A percentile compares a stretch with the other conserved stretches of the same genome.
Evolutionary conservation across 2,113 vertebrate genomes (phyloP).

Genomic region (Egretta garzetta): DNA sequence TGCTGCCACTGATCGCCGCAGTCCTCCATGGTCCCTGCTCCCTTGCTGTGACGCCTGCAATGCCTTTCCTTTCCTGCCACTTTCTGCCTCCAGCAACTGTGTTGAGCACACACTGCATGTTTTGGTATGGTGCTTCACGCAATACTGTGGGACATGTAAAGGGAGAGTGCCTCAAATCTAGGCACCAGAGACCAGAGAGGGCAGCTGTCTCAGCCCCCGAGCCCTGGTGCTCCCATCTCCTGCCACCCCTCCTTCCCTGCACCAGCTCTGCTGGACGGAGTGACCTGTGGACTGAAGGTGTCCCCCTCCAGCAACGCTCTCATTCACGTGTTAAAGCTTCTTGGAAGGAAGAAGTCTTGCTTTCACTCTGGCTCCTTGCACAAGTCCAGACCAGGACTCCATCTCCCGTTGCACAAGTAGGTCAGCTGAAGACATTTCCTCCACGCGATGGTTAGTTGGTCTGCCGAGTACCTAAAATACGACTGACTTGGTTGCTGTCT

Average conservation of each 20-base stretch:
- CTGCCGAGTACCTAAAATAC: neutral
- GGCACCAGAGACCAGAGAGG: fast-evolving
- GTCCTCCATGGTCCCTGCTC: neutral
- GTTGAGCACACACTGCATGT: fast-evolving
- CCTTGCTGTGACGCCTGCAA: fast-evolving
- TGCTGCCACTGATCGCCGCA: fast-evolving
- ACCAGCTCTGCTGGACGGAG: neutral
- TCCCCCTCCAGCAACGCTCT: neutral
- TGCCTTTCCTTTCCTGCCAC: neutral
- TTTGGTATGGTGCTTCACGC: neutral
- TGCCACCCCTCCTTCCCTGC: neutral
- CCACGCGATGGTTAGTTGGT: neutral
- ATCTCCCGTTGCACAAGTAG: neutral
- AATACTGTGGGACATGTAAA: neutral
- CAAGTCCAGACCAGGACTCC: neutral
- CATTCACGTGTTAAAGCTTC: fast-evolving
- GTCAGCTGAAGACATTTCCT: neutral
- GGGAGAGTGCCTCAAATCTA: neutral
- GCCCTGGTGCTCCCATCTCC: fast-evolving
- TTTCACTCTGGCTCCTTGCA: neutral
- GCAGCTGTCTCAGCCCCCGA: neutral
- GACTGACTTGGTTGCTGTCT: neutral
- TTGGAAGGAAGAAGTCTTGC: neutral
- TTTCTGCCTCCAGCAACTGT: neutral
- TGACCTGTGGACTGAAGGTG: neutral